Evolutionary conservation across 2,888 invertebrate species (phyloP), one percentile per base, ranked within the genome.

Genomic region (Pammene aurita): DNA sequence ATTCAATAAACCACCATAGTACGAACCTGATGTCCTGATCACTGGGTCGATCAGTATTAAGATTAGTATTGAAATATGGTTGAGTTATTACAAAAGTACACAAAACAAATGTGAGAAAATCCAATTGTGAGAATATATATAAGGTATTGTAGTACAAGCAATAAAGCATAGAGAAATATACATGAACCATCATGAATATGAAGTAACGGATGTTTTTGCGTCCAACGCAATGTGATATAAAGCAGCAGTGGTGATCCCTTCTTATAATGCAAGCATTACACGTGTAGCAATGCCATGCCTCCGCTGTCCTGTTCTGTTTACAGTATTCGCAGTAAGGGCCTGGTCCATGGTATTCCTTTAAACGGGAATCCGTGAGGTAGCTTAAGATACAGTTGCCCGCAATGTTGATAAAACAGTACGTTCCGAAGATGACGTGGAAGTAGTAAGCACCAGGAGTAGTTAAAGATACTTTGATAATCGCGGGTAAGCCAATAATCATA

Each of bases 161-260:
- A 34, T 93, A 79, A 0, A 93, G 63, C 70, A 96, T 94, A 0
- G 95, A 95, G 4, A 96, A 74, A 67, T 95, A 93, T 61, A 96
- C 85, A 81, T 97, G 95, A 0, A 94, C 78, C 0, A 96, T 86
- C 80, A 96, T 96, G 80, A 95, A 92, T 9, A 97, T 80, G 80
- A 96, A 98, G 83, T 95, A 97, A 73, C 98, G 93, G 74, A 96
- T 95, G 84, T 98, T 98, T 74, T 93, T 85, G 76, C 96, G 94
- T 7, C 98, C 98, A 64, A 98, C 93, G 84, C 98, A 98, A 75
- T 95, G 95, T 0, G 96, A 95, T 0, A 96, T 95, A 84, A 98
- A 97, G 72, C 95, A 94, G 80, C 98, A 96, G 80, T 97, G 96
- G 84, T 96, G 97, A 79, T 97, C 98, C 71, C 98, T 92, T 78